A percentile compares a stretch with the other conserved stretches of the same genome.
These are phyloP conservation scores for Mus caroli DNA, from an alignment of 2,797 vertebrate species.

Conservation along the genomic window DNA sequence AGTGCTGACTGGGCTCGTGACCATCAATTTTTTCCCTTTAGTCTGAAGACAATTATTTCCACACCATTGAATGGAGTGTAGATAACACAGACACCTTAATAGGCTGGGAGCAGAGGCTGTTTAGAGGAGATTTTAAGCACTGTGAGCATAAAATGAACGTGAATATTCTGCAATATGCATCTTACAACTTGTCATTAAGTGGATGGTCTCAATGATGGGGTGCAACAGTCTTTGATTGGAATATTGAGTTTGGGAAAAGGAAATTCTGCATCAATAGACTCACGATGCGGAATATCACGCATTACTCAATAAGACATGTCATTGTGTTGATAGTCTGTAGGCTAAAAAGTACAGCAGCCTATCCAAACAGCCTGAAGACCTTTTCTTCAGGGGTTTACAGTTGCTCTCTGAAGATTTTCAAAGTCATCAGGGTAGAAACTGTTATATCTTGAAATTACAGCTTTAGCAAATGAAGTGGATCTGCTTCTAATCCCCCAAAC, in stretches of 20 bases:
- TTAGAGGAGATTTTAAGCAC: conserved; percentile 81
- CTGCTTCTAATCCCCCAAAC: conserved; percentile 19
- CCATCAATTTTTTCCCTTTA: conserved; percentile 77
- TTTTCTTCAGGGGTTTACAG: conserved; percentile 54
- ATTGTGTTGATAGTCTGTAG: conserved; percentile 38
- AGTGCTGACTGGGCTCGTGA: conserved; percentile 78
- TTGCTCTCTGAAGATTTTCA: conserved; percentile 5
- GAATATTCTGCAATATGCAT: conserved; percentile 72
- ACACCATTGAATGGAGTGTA: conserved; percentile 78
- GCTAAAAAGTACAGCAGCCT: conserved; percentile 73
- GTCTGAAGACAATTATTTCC: conserved; percentile 82
- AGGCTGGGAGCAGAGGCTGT: conserved; percentile 75
- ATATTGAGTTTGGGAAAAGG: conserved; percentile 71
- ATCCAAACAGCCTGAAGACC: conserved; percentile 28
- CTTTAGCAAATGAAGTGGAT: conserved; percentile 2
- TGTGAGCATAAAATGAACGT: conserved; percentile 79
- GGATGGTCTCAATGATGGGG: conserved; percentile 65
- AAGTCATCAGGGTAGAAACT: neutral
- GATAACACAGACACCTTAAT: conserved; percentile 81
- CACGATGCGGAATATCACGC: conserved; percentile 19
- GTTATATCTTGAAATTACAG: conserved; percentile 22
- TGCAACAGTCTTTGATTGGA: conserved; percentile 73
- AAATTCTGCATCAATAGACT: conserved; percentile 72
- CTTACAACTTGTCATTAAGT: conserved; percentile 74
- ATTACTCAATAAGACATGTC: conserved; percentile 72